These are phyloP conservation scores for Drosophila asahinai DNA, from an alignment of 1,140 invertebrate species.

Conservation along the genomic window DNA sequence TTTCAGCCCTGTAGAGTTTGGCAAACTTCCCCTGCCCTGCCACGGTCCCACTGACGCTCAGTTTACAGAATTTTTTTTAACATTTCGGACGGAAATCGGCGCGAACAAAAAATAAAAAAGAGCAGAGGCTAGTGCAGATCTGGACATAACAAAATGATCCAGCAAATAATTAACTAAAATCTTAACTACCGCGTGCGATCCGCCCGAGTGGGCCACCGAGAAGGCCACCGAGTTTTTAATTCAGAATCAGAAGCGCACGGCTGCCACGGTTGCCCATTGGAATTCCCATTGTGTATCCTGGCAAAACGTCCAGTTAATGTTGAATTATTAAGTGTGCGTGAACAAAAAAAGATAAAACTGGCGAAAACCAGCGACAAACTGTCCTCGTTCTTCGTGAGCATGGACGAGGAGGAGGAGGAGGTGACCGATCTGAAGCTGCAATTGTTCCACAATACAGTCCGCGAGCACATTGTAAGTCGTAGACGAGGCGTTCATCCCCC, in stretches of 20 bases:
- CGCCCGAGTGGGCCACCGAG: neutral
- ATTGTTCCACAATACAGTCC: constrained; percentile 96
- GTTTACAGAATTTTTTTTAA: constrained; percentile 23
- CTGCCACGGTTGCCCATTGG: constrained; percentile 11
- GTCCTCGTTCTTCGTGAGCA: constrained; percentile 65
- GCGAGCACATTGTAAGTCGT: constrained; percentile 96
- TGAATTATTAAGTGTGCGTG: constrained; percentile 14
- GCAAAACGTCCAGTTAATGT: neutral
- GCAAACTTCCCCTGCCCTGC: neutral
- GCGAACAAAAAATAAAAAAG: neutral
- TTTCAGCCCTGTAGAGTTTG: neutral
- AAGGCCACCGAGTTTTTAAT: constrained; percentile 11
- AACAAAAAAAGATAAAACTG: constrained; percentile 53
- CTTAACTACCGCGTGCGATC: neutral
- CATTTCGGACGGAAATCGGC: constrained; percentile 26
- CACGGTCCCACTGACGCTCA: constrained; percentile 9
- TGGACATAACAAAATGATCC: constrained; percentile 19
- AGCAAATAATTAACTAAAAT: constrained; percentile 14
- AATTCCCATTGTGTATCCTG: constrained; percentile 7
- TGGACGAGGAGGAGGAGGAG: constrained; percentile 87
- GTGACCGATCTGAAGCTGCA: constrained; percentile 92
- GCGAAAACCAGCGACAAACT: constrained; percentile 66
- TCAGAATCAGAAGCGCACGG: constrained; percentile 13
- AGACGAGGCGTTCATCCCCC: neutral
- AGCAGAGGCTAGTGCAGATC: neutral